Evolutionary conservation across 2,888 invertebrate genomes (phyloP).

Genomic region (Hartigia nigra): DNA sequence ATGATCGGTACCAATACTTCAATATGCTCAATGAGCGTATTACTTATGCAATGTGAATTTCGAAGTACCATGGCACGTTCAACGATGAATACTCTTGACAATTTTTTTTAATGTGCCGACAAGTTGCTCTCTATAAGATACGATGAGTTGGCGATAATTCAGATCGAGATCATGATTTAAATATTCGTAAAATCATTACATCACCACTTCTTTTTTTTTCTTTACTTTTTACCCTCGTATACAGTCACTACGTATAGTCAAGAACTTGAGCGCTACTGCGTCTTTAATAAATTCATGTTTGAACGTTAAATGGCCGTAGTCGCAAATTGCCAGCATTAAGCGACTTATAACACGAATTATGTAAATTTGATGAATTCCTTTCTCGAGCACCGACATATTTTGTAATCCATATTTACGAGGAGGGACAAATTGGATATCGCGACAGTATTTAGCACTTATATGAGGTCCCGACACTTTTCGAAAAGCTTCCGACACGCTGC

Average conservation of each 20-base stretch:
- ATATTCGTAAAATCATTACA: conserved; percentile 2
- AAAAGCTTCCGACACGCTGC: background rate
- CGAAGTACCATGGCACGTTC: background rate
- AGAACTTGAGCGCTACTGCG: background rate
- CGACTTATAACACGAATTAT: background rate
- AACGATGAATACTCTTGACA: background rate
- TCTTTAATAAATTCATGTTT: conserved; percentile 1
- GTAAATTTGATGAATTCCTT: background rate
- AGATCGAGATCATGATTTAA: background rate
- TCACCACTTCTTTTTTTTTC: background rate
- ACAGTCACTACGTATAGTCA: too few relatives aligned
- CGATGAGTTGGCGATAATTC: background rate
- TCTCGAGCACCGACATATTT: background rate
- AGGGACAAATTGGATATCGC: background rate
- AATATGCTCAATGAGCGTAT: background rate
- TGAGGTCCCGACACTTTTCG: background rate
- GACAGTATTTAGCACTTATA: background rate
- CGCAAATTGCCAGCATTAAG: background rate
- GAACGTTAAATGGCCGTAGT: background rate
- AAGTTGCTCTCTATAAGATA: background rate
- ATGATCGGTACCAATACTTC: background rate
- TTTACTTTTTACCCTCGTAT: background rate
- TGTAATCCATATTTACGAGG: background rate
- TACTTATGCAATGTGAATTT: background rate
- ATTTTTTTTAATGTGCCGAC: background rate